These are phyloP conservation scores for Gracilinanus agilis DNA, from an alignment of 2,113 vertebrate genomes.

Conservation along the genomic window DNA sequence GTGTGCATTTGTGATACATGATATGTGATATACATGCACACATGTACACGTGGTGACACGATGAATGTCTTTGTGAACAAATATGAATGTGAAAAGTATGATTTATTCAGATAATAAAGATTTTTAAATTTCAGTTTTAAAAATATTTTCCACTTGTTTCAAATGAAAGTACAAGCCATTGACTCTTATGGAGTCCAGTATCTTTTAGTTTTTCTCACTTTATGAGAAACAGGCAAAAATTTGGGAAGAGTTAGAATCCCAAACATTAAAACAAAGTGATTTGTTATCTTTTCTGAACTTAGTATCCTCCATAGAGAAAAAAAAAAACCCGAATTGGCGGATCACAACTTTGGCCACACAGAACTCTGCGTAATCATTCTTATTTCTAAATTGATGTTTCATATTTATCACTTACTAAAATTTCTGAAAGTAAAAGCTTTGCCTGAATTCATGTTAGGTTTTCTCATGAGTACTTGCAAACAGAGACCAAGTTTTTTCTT, in stretches of 20 bases:
- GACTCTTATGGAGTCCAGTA: background rate
- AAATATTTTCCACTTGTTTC: background rate
- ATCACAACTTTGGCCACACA: background rate
- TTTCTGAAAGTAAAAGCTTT: background rate
- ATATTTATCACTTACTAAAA: background rate
- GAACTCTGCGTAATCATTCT: conserved; percentile 22
- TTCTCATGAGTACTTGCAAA: background rate
- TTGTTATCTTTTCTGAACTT: background rate
- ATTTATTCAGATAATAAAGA: background rate
- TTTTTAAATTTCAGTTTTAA: background rate
- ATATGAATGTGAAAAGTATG: background rate
- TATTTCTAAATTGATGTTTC: conserved; percentile 34
- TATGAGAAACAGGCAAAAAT: background rate
- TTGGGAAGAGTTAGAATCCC: background rate
- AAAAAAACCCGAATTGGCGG: background rate
- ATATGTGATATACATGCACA: background rate
- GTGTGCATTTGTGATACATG: too few species aligned
- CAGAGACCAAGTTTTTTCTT: background rate
- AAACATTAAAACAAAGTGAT: background rate
- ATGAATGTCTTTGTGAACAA: background rate
- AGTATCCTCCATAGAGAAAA: background rate
- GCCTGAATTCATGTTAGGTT: background rate
- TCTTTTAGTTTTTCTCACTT: background rate
- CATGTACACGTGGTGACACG: background rate
- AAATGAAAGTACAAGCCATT: background rate